Conservation (phyloP, 2,113 vertebrate genomes). For the Oryzias javanicus region DNA sequence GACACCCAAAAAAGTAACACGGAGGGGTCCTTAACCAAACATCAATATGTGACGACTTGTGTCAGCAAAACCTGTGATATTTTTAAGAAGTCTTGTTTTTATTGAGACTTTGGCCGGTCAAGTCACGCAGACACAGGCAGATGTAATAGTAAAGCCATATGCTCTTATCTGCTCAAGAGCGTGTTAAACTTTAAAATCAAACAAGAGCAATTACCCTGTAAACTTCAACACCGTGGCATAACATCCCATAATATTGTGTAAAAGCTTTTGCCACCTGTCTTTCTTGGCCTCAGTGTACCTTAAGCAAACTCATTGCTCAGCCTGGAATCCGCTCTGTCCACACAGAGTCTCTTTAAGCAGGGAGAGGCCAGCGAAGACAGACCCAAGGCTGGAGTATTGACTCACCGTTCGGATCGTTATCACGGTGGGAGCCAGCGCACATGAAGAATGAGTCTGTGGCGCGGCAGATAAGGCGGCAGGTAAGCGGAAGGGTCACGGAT, state of each 20-base stretch:
- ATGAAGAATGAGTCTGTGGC: conserved; percentile 66
- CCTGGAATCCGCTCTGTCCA: conserved; percentile 67
- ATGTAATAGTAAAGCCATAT: too few relatives aligned
- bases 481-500: conserved; percentile 64
- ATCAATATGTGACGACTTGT: too few relatives aligned
- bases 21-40: too few relatives aligned
- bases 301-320: conserved; percentile 69
- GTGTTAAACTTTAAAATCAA: conserved; percentile 11
- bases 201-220: conserved; percentile 16
- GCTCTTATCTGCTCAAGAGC: too few relatives aligned
- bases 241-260: conserved; percentile 49
- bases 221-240: conserved; percentile 38
- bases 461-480: conserved; percentile 66
- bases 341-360: conserved; percentile 62
- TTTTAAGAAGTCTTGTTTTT: too few relatives aligned
- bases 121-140: too few relatives aligned
- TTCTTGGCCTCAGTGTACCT: conserved; percentile 52
- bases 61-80: too few relatives aligned
- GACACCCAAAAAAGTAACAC: too few relatives aligned
- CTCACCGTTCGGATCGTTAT: conserved; percentile 64
- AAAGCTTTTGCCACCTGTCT: conserved; percentile 56
- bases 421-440: conserved; percentile 69
- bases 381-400: conserved; percentile 64
- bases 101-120: too few relatives aligned
- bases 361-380: conserved; percentile 64